phyloP scores from a whole-genome alignment of 1,140 invertebrate genomes.

The Samia ricini region DNA sequence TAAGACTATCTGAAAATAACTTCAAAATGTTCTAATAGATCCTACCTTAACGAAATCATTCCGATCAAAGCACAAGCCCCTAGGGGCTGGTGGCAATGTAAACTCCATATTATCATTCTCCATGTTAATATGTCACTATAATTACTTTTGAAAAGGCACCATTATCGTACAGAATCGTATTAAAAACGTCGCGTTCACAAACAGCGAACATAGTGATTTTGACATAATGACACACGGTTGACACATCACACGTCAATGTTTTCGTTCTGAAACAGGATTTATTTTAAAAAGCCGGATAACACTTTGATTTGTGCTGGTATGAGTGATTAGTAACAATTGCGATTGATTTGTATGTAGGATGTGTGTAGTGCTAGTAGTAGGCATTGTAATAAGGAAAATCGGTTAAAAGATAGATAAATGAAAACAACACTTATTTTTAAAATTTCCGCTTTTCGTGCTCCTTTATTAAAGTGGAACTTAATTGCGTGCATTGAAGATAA shows the following conservation, averaged over 20 bases:
- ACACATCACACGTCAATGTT: conserved; percentile 56
- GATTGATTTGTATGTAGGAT: too few relatives aligned
- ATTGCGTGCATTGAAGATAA: too few relatives aligned
- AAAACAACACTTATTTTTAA: too few relatives aligned
- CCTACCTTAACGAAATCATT: conserved; percentile 77
- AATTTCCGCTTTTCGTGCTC: too few relatives aligned
- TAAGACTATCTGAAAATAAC: neutral
- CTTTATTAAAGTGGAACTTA: too few relatives aligned
- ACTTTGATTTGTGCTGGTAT: too few relatives aligned
- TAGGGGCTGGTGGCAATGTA: conserved; percentile 65
- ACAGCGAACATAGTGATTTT: conserved; percentile 59
- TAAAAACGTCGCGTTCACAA: conserved; percentile 35
- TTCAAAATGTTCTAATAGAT: neutral
- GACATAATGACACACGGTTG: conserved; percentile 58
- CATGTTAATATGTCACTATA: conserved; percentile 46
- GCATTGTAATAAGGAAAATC: too few relatives aligned
- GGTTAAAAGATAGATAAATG: too few relatives aligned
- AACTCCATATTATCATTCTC: conserved; percentile 58
- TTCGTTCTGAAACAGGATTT: too few relatives aligned
- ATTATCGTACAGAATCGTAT: conserved; percentile 51
- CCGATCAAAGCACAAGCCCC: conserved; percentile 84
- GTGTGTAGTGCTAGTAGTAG: too few relatives aligned
- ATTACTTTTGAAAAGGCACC: conserved; percentile 63
- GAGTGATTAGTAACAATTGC: too few relatives aligned
- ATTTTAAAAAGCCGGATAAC: too few relatives aligned